Base-by-base conservation (phyloP, 2,888 invertebrate genomes). In the Notodonta dromedarius region DNA sequence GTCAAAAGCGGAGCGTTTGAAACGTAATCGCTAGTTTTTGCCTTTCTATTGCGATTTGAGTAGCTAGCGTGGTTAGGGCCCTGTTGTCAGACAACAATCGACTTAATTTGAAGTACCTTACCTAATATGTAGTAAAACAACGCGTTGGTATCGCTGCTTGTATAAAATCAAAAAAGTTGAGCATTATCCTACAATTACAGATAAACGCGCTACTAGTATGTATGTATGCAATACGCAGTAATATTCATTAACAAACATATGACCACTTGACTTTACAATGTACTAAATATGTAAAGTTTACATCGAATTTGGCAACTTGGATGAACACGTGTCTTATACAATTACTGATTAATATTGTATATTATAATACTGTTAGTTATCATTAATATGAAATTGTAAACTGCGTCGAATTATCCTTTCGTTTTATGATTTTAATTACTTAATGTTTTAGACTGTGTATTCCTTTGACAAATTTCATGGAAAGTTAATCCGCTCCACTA, bases 241-340 rank as follows among this genome's bases (percentile, higher is more conserved):
- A 86, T 87, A 86, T 89, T 86, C 87, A 87, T 84, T 83, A 89
- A 83, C 86, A 85, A 86, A 87, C 79, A 84, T 83, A 85, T 86
- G 83, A 87, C 87, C 83, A 84, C 83, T 63, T 65, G 63, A 84
- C 82, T 86, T 24, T 24, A 24, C 24, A 24, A 24, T 24, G 24
- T 24, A 24, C 24, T 24, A 24, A 24, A 24, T 24, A 2, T 24
- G 24, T 24, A 24, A 24, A 24, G 24, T 24, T 86, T 88, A 93
- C 85, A 90, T 77, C 83, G 83, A 92, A 89, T 93, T 93, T 93
- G 93, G 93, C 93, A 93, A 88, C 90, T 82, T 85, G 85, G 80
- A 89, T 91, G 91, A 93, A 93, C 92, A 91, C 93, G 83, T 82
- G 70, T 81, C 83, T 84, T 85, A 82, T 84, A 82, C 55, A 71